Base-by-base conservation (phyloP, 1,140 invertebrate genomes). In the Trichonephila inaurata region DNA sequence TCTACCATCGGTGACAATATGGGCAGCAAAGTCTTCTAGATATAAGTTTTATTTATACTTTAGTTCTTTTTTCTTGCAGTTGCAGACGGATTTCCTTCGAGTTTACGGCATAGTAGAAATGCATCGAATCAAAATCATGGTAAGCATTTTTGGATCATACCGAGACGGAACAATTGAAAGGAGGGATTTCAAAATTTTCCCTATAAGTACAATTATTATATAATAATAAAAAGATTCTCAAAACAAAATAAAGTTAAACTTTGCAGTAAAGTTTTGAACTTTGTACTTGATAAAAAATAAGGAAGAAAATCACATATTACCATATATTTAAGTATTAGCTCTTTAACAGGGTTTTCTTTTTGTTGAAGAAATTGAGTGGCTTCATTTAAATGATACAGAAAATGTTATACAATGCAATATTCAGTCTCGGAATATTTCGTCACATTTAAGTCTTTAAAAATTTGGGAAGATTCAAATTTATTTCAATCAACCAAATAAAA, bases 1-100 rank as follows among this genome's bases (percentile, higher is more conserved):
- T 89, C 58, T 60, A 64, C 86, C 58, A 88, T 69, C 61, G 88
- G 69, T 89, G 88, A 89, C 88, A 89, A 89, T 89, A 89, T 89
- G 88, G 66, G 88, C 18, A 88, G 33, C 86, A 24, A 88, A 88
- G 61, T 66, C 62, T 66, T 88, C 58, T 61, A 89, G 88, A 77
- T 89, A 89, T 77, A 40, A 66, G 64, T 89, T 89, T 89, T 89
- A 89, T 89, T 89, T 89, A 77, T 66, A 64, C 33, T 87, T n/a
- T 87, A 10, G 62, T 85, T 51, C 51, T 77, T 77, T 69, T 40
- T 77, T n/a, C 82, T 21, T 33, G 6, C 82, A 83, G 51, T 83
- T 64, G 24, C 16, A 64, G 86, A 62, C 40, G 86, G 66, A 89
- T 69, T 58, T 89, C 51, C 40, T n/a, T 28, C 40, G 24, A 40